These are phyloP conservation scores for Stictocephala bisonia DNA, from an alignment of 2,888 invertebrate species.

Conservation along the genomic window DNA sequence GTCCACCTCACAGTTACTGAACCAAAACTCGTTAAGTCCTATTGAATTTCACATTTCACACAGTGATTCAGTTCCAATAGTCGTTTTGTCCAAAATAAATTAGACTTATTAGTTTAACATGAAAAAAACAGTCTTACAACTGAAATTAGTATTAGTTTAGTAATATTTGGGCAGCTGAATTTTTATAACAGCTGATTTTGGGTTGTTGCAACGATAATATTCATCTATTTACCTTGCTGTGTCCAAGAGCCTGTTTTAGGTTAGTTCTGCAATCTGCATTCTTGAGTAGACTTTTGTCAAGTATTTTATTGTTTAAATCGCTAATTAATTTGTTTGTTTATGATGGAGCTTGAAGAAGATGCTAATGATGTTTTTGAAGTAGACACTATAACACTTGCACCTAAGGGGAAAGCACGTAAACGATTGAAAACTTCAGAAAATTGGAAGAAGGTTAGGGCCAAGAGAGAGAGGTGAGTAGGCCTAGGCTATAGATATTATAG, in stretches of 20 bases:
- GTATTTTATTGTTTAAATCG: conserved; percentile 13
- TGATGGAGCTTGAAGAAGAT: conserved; percentile 14
- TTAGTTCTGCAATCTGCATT: conserved; percentile 27
- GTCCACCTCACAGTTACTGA: too few relatives aligned
- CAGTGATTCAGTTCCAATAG: too few relatives aligned
- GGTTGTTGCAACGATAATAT: background rate
- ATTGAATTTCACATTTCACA: too few relatives aligned
- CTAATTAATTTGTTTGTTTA: conserved; percentile 16
- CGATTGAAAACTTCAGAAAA: conserved; percentile 20
- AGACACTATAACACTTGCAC: conserved; percentile 1
- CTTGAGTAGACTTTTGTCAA: conserved; percentile 10
- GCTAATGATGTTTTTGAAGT: conserved; percentile 4
- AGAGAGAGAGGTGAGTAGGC: conserved; percentile 37
- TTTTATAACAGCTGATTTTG: too few relatives aligned
- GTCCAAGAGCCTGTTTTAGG: conserved; percentile 12
- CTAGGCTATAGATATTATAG: conserved; percentile 22
- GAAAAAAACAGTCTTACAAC: too few relatives aligned
- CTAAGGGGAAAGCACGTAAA: conserved; percentile 13
- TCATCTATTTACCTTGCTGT: too few relatives aligned
- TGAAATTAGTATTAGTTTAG: too few relatives aligned
- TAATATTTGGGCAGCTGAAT: too few relatives aligned
- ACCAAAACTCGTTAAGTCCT: too few relatives aligned
- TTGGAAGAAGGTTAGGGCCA: conserved; percentile 34
- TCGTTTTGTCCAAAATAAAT: too few relatives aligned
- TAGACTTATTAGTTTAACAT: too few relatives aligned